Percentiles rank a stretch among this genome's conserved stretches.
phyloP scores from a whole-genome alignment of 2,888 invertebrate species.

The Cerastoderma edule region DNA sequence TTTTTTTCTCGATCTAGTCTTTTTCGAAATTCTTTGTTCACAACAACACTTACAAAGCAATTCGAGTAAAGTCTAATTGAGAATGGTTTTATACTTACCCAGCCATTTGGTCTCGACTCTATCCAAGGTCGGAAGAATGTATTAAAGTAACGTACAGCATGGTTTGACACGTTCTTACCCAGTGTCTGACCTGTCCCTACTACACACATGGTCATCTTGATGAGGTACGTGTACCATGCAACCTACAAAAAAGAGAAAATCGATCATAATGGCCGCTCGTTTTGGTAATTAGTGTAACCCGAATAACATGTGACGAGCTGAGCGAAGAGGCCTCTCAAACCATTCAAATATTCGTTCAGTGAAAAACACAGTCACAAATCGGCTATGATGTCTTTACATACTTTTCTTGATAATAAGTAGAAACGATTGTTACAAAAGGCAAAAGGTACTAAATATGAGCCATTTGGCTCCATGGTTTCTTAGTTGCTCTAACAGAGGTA shows the following conservation, averaged over 20 bases:
- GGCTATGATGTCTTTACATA: no score
- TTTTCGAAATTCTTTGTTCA: no score
- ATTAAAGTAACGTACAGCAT: conserved; percentile 41
- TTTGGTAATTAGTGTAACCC: not conserved
- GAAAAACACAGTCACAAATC: no score
- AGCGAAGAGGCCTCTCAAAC: no score
- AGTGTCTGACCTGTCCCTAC: conserved; percentile 26
- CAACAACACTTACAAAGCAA: no score
- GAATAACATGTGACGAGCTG: not conserved
- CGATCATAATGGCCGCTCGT: not conserved
- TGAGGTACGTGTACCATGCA: conserved; percentile 59
- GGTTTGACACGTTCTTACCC: conserved; percentile 16
- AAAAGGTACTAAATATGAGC: no score
- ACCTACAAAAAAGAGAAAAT: conserved; percentile 30
- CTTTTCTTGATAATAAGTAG: not conserved
- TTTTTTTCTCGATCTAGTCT: no score
- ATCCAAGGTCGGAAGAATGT: conserved; percentile 43
- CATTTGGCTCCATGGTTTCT: no score
- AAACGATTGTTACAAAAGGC: not conserved
- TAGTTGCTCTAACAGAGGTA: no score
- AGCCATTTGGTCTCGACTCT: conserved; percentile 48
- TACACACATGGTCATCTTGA: conserved; percentile 41
- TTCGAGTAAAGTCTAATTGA: no score
- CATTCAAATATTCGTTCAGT: no score
- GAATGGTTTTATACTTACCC: no score